Evolutionary conservation across 2,797 vertebrate genomes (phyloP).

Genomic region (Pseudotriccus pelzelni): DNA sequence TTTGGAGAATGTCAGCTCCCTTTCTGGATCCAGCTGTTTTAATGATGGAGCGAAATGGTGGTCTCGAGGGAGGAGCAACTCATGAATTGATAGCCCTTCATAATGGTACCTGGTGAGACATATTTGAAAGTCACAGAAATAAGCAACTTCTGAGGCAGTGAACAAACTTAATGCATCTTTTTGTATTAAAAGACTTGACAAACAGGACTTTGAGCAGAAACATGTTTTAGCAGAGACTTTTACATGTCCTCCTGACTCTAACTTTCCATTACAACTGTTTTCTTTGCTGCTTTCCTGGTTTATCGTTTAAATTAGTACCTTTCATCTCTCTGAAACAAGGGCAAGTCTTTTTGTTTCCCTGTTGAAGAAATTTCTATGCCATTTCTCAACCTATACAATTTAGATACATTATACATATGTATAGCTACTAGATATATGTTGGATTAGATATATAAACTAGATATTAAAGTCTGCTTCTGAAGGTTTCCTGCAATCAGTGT

Average conservation of each 20-base stretch:
- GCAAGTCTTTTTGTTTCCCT: background rate
- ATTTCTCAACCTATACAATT: background rate
- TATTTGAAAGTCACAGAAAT: background rate
- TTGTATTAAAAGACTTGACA: background rate
- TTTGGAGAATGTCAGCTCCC: background rate
- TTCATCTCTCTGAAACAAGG: background rate
- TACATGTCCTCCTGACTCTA: background rate
- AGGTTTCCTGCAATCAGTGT: background rate
- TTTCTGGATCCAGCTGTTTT: background rate
- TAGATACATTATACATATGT: background rate
- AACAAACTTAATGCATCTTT: background rate
- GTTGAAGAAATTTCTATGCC: background rate
- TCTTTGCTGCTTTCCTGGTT: background rate
- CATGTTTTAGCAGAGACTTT: background rate
- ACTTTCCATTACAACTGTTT: background rate
- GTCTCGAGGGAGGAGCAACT: background rate
- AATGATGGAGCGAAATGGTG: background rate
- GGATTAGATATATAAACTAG: background rate
- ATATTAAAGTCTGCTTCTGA: background rate
- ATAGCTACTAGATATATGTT: background rate
- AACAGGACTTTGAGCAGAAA: background rate
- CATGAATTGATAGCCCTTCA: background rate
- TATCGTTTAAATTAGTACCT: background rate
- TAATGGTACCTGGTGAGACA: background rate
- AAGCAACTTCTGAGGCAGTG: background rate